Evolutionary conservation across 2,888 invertebrate species (phyloP), one percentile per base, ranked within the genome.

Genomic region (Orchesellides sinensis): DNA sequence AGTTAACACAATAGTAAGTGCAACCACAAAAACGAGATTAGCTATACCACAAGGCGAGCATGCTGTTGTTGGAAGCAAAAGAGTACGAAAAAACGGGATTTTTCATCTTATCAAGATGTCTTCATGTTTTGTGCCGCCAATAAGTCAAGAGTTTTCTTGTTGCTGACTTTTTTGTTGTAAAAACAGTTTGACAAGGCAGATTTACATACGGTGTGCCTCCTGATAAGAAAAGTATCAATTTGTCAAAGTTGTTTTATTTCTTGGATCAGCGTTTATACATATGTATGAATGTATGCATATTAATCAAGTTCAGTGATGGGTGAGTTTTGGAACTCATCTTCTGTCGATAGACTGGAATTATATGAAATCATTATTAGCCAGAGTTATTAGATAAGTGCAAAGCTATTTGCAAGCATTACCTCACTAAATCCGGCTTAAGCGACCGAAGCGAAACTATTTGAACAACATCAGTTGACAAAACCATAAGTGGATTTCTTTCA

Each of bases 91-190:
- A 35, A 21, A 10, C 19, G 54, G 52, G 56, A 32, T 72, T 21
- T 21, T 52, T 54, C 56, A 32, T 54, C 32, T 72, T 59, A 59
- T 72, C 59, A 59, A 59, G 59, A 59, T 59, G 72, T 40, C 72
- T 21, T 59, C 23, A 45, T 27, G 25, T 25, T 25, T 32, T 23
- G 40, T 17, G 45, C 19, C 45, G 45, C 27, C 56, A 45, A 59
- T 56, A 35, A 69, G 35, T 54, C 35, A 27, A 69, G 69, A 52
- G 35, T 21, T 8, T n/a, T 69, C 27, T 54, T 54, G 29, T n/a
- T 17, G 52, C 19, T 45, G 59, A 56, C 59, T 72, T 59, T 72
- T 72, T 72, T 52, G 14, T n/a, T 40, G 10, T 8, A n/a, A 14
- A 40, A 40, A 40, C 40, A 40, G 40, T 40, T 23, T 72, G 40